Percentiles rank a stretch among this genome's conserved stretches.
These are phyloP conservation scores for Philhelius pedissequus DNA, from an alignment of 2,888 invertebrate genomes.

Conservation along the genomic window DNA sequence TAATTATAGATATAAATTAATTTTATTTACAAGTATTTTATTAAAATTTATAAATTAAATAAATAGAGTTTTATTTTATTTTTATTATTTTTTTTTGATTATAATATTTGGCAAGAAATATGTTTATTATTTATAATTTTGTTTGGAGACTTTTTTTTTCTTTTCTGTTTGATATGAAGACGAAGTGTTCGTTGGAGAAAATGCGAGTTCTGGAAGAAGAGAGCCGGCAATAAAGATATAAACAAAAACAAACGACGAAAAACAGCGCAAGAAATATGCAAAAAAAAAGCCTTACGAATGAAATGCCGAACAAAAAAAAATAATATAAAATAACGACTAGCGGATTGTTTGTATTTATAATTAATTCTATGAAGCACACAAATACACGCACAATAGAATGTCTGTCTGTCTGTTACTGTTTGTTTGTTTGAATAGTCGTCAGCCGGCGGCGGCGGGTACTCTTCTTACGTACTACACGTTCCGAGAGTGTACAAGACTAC, in stretches of 20 bases:
- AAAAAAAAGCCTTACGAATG: conserved; percentile 26
- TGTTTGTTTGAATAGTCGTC: conserved; percentile 23
- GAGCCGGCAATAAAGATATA: conserved; percentile 62
- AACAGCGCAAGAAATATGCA: conserved; percentile 43
- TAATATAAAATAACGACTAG: conserved; percentile 44
- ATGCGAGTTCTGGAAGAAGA: conserved; percentile 1
- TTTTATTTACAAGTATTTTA: conserved; percentile 49
- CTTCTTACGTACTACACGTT: conserved; percentile 65
- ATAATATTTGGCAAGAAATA: conserved; percentile 46
- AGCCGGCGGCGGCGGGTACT: conserved; percentile 59
- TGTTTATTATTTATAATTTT: conserved; percentile 9
- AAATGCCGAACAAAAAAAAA: not conserved
- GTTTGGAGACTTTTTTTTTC: not conserved
- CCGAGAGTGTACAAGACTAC: conserved; percentile 65
- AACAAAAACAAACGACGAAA: conserved; percentile 61
- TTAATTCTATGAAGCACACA: conserved; percentile 47
- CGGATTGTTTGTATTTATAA: conserved; percentile 56
- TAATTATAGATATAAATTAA: not conserved
- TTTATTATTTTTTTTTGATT: not conserved
- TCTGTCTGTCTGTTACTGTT: conserved; percentile 35
- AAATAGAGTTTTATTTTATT: not conserved
- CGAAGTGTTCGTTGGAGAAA: conserved; percentile 8
- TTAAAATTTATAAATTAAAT: conserved; percentile 47
- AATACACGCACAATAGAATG: conserved; percentile 53
- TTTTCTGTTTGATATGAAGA: conserved; percentile 18